phyloP scores from a whole-genome alignment of 2,797 vertebrate species.

The Semotilus atromaculatus region DNA sequence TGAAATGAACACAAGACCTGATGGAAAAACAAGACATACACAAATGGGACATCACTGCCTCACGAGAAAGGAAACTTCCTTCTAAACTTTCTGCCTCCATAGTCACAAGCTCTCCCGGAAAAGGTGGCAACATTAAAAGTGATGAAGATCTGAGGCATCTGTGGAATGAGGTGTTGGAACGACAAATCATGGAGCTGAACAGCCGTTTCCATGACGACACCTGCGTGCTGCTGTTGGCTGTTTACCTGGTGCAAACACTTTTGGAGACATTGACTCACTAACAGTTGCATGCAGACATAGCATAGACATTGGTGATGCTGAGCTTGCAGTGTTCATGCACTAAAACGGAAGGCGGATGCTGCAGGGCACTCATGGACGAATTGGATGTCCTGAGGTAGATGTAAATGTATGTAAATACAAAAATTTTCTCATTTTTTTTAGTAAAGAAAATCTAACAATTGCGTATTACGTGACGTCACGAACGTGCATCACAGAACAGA shows the following conservation, averaged over 20 bases:
- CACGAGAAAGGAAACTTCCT: background rate
- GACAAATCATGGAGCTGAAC: background rate
- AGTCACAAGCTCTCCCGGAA: background rate
- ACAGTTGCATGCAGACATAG: background rate
- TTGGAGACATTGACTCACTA: background rate
- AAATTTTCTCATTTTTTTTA: too few species aligned
- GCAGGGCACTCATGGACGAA: background rate
- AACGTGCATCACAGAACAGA: too few species aligned
- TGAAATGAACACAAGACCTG: background rate
- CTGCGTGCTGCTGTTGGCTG: too few species aligned
- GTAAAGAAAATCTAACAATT: too few species aligned
- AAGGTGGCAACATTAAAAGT: background rate
- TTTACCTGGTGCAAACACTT: background rate
- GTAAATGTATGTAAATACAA: too few species aligned
- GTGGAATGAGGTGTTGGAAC: background rate
- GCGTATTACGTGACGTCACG: too few species aligned
- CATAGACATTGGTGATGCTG: too few species aligned
- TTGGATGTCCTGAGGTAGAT: background rate
- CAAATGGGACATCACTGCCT: background rate
- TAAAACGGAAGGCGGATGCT: too few species aligned
- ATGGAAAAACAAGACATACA: background rate
- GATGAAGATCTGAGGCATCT: background rate
- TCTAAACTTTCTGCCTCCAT: background rate
- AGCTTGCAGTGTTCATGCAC: too few species aligned
- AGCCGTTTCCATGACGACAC: background rate